A percentile compares a stretch with the other conserved stretches of the same genome.
phyloP scores from a whole-genome alignment of 92 coral and sea anemone genomes.

The Actinernus sp. region DNA sequence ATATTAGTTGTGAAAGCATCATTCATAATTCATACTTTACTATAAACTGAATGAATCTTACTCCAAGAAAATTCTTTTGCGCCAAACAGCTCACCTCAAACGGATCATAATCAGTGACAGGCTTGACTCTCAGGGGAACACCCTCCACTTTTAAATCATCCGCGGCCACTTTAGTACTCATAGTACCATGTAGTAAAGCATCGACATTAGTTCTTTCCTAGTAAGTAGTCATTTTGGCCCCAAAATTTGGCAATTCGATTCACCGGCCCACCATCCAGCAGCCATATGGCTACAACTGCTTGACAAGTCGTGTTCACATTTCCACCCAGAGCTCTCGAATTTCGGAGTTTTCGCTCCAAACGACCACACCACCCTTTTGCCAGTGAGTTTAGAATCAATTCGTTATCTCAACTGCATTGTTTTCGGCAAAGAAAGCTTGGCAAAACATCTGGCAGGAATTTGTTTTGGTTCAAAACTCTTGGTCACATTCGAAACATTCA shows the following conservation, averaged over 20 bases:
- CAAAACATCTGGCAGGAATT: conserved; percentile 39
- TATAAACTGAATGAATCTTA: too few relatives aligned
- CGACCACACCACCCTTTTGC: too few relatives aligned
- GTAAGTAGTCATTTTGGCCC: not conserved
- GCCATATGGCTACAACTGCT: too few relatives aligned
- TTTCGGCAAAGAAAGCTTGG: conserved; percentile 13
- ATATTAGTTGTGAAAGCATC: too few relatives aligned
- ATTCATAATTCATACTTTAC: too few relatives aligned
- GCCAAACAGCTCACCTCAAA: conserved; percentile 91
- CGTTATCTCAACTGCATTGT: conserved; percentile 7
- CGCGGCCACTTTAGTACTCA: conserved; percentile 19
- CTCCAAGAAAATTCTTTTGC: too few relatives aligned
- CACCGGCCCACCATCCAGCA: too few relatives aligned
- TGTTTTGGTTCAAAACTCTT: conserved; percentile 79
- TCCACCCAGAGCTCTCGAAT: too few relatives aligned
- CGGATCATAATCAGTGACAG: conserved; percentile 95
- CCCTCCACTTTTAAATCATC: conserved; percentile 59
- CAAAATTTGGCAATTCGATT: conserved; percentile 7
- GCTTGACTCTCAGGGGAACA: conserved; percentile 65
- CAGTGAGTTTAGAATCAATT: too few relatives aligned
- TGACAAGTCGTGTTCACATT: too few relatives aligned
- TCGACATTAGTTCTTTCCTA: too few relatives aligned
- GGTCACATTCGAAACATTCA: conserved; percentile 84
- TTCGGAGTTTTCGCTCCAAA: too few relatives aligned
- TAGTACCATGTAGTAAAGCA: not conserved